Evolutionary conservation across 1,140 invertebrate species (phyloP).

Genomic region (Eubasilissa regina): DNA sequence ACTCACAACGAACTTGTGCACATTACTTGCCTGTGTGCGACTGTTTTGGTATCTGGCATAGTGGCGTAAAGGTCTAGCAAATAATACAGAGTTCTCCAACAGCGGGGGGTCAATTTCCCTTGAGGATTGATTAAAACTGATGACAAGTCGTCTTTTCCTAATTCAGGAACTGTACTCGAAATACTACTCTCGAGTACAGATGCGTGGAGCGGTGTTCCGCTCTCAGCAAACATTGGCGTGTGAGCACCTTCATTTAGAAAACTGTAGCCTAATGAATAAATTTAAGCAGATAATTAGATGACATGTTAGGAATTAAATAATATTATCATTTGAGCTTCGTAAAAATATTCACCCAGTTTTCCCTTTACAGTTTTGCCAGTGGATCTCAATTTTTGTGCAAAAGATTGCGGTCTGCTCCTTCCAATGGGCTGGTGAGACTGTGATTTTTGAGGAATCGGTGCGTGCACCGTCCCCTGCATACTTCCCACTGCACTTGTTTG

Average conservation of each 20-base stretch:
- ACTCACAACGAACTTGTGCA: neutral
- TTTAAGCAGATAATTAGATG: neutral
- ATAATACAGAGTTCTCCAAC: conserved; percentile 96
- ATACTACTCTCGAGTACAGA: conserved; percentile 54
- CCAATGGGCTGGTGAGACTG: conserved; percentile 76
- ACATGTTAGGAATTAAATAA: neutral
- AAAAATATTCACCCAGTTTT: conserved; percentile 66
- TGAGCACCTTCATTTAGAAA: conserved; percentile 80
- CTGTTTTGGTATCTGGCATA: conserved; percentile 94
- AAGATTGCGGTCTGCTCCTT: conserved; percentile 85
- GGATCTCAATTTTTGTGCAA: conserved; percentile 87
- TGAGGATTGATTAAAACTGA: conserved; percentile 51
- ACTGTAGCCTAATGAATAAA: conserved; percentile 73
- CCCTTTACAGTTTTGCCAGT: conserved; percentile 88
- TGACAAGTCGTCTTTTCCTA: conserved; percentile 53
- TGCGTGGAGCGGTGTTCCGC: conserved; percentile 51
- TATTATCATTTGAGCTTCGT: neutral
- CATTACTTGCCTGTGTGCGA: conserved; percentile 71
- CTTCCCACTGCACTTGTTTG: conserved; percentile 63
- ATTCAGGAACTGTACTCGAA: conserved; percentile 49
- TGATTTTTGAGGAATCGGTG: conserved; percentile 67
- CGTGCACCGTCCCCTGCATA: conserved; percentile 52
- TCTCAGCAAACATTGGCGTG: conserved; percentile 78
- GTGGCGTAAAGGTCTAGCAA: conserved; percentile 94
- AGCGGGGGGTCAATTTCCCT: conserved; percentile 79